Evolutionary conservation across 2,113 vertebrate genomes (phyloP), one percentile per base, ranked within the genome.

Genomic region (Prinia subflava): DNA sequence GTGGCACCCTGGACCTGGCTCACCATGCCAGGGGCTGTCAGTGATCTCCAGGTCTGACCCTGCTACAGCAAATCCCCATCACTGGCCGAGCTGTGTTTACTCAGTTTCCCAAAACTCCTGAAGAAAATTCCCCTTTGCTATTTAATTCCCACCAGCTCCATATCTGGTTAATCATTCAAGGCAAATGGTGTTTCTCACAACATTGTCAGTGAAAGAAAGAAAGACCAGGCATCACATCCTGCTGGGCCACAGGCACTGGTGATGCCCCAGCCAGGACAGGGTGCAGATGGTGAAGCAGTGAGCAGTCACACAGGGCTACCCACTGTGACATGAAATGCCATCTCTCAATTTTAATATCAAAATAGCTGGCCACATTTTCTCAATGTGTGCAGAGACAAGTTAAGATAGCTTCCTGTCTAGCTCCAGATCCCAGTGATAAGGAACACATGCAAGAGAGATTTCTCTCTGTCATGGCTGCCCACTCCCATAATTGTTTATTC

Each of bases 211-310:
- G 27, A 62, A 53, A 52, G 47, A 67, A 65, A n/a, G 42, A 53
- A 53, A 50, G 25, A 44, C 39, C 9, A 57, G 64, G 41, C 15
- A 57, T 53, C 33, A 9, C 0, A 1, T 64, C 49, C 49, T 2
- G 1, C 19, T 55, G 49, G 28, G 31, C 35, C 59, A 9, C 0
- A 0, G 63, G 17, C 46, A 35, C 27, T 7, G 33, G 37, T 20
- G 47, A 7, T 71, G 57, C 3, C 37, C 18, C 39, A 5, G 28
- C 30, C 0, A 0, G 53, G 30, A 11, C 14, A 60, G 41, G 11
- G 41, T 55, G 25, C 1, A 4, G 49, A n/a, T n/a, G 10, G 44
- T 3, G 9, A 42, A 70, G 76, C 56, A 41, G 60, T 0, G 4
- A 60, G 49, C 50, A 59, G 39, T 11, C 2, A 0, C 7, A 3